Conservation (phyloP, 1,140 invertebrate genomes). For the Panonychus citri region DNA sequence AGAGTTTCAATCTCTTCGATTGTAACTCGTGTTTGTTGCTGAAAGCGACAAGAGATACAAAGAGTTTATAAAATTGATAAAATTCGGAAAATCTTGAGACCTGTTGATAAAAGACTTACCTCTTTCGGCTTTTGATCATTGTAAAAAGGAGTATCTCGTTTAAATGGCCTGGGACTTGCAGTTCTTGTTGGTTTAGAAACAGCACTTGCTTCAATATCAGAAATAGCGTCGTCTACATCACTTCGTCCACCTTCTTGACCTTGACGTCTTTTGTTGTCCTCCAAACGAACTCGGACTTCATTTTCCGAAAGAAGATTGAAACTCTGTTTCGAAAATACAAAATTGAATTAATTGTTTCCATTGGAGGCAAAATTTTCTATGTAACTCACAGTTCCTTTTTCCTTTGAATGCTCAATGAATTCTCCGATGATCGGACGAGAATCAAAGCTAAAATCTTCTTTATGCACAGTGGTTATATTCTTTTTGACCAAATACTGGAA, state of each 20-base stretch:
- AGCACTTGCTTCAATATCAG: slow-evolving; percentile 17
- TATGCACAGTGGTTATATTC: slow-evolving; percentile 37
- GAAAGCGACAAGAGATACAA: too few species aligned
- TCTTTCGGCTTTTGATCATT: background rate
- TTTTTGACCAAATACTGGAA: slow-evolving; percentile 24
- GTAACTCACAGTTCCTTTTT: background rate
- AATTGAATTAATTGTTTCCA: too few species aligned
- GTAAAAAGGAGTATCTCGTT: background rate
- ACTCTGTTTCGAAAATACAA: slow-evolving; percentile 8
- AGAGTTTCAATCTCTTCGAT: background rate
- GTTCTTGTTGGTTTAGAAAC: slow-evolving; percentile 10
- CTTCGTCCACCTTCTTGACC: slow-evolving; percentile 12
- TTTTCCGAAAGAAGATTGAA: slow-evolving; percentile 16
- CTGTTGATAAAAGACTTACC: background rate
- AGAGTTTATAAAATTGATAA: too few species aligned
- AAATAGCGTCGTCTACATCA: slow-evolving; percentile 20
- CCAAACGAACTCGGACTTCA: slow-evolving; percentile 6
- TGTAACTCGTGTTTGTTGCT: background rate
- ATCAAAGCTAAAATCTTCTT: slow-evolving; percentile 76
- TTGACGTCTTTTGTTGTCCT: slow-evolving; percentile 8
- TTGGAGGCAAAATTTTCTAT: too few species aligned
- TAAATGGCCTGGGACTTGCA: slow-evolving; percentile 7
- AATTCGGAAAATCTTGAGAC: background rate
- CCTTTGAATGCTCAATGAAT: slow-evolving; percentile 39
- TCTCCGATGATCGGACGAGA: slow-evolving; percentile 65